Percentiles rank a stretch among this genome's conserved stretches.
Conservation (phyloP, 1,140 invertebrate species). For the Chionoecetes opilio region DNA sequence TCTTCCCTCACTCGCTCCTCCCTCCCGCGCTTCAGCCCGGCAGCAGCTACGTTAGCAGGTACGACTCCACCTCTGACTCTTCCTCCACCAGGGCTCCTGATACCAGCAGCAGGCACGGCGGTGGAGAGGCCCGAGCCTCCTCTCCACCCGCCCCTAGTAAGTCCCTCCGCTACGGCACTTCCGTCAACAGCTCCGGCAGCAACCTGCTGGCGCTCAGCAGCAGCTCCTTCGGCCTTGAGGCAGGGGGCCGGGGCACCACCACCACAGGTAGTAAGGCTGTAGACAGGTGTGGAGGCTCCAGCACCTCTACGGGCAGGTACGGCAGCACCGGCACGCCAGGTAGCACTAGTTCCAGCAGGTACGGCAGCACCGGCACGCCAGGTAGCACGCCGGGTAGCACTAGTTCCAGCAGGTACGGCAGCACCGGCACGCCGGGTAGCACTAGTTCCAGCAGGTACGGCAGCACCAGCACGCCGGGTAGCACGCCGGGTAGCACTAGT, state of each 20-base stretch:
- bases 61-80: conserved; percentile 24
- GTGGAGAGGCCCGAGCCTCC: not conserved
- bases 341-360: not conserved
- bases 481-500: not conserved
- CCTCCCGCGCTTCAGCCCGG: conserved; percentile 22
- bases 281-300: not conserved
- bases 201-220: conserved; percentile 19
- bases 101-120: not conserved
- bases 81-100: not conserved
- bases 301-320: not conserved
- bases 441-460: not conserved
- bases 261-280: not conserved
- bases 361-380: not conserved
- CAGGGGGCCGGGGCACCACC: not conserved
- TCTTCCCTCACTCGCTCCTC: conserved; percentile 48
- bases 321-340: not conserved
- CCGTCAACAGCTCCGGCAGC: conserved; percentile 15
- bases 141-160: not conserved
- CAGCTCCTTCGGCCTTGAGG: not conserved
- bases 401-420: not conserved
- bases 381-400: not conserved
- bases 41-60: conserved; percentile 66
- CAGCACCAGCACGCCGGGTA: not conserved
- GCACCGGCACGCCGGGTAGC: not conserved
- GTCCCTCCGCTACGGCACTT: conserved; percentile 7